Conservation (phyloP, 2,888 invertebrate species). For the Sturmia bella region DNA sequence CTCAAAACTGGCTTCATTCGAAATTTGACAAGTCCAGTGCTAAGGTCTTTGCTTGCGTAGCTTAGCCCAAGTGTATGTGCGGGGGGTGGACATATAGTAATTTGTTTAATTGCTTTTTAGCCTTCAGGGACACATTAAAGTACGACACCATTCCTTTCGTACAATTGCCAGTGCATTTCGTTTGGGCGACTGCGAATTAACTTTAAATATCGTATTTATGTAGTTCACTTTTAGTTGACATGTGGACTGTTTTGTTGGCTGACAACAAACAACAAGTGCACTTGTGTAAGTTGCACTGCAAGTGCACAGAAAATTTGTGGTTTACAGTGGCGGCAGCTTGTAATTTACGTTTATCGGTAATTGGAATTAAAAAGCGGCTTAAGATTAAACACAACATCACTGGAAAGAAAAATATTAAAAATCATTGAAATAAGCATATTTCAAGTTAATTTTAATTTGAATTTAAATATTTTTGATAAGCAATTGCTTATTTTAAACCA, state of each 20-base stretch:
- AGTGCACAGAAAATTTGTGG: neutral
- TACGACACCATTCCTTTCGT: slow-evolving; percentile 75
- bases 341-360: slow-evolving; percentile 67
- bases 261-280: slow-evolving; percentile 54
- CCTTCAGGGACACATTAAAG: slow-evolving; percentile 81
- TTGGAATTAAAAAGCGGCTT: slow-evolving; percentile 57
- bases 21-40: slow-evolving; percentile 30
- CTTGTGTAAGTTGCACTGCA: neutral
- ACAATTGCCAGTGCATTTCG: slow-evolving; percentile 20
- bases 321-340: slow-evolving; percentile 62
- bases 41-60: neutral
- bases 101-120: slow-evolving; percentile 81
- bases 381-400: slow-evolving; percentile 31
- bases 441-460: slow-evolving; percentile 14
- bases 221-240: slow-evolving; percentile 52
- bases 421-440: slow-evolving; percentile 45
- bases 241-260: neutral
- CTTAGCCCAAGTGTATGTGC: neutral
- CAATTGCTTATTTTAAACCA: too few relatives aligned
- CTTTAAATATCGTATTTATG: slow-evolving; percentile 50
- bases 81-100: slow-evolving; percentile 77
- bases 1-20: neutral
- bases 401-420: slow-evolving; percentile 35
- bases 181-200: slow-evolving; percentile 16
- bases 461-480: too few relatives aligned